Evolutionary conservation across 2,888 invertebrate genomes (phyloP).

Genomic region (Hypolimnas misippus): DNA sequence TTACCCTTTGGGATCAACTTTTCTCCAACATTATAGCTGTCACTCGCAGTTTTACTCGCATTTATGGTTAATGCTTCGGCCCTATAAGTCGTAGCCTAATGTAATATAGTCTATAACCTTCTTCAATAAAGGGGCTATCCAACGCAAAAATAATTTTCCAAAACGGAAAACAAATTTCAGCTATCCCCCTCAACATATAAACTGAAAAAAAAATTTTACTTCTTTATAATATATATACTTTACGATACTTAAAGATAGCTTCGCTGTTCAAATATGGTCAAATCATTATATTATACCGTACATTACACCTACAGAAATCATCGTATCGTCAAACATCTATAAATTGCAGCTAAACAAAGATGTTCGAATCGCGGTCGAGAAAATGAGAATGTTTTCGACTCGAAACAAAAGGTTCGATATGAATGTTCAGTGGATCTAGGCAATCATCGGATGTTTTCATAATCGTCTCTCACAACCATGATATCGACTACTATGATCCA

Average conservation of each 20-base stretch:
- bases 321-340: conserved; percentile 19
- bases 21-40: too few relatives aligned
- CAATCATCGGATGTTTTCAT: conserved; percentile 62
- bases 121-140: too few relatives aligned
- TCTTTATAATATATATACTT: too few relatives aligned
- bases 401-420: conserved; percentile 46
- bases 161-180: too few relatives aligned
- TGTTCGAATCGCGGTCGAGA: conserved; percentile 42
- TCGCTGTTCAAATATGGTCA: conserved; percentile 2
- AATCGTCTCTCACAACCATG: conserved; percentile 53
- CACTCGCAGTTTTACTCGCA: too few relatives aligned
- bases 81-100: too few relatives aligned
- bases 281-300: conserved; percentile 29
- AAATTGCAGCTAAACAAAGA: conserved; percentile 25
- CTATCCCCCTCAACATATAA: too few relatives aligned
- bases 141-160: too few relatives aligned
- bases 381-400: conserved; percentile 43
- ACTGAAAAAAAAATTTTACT: too few relatives aligned
- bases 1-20: too few relatives aligned
- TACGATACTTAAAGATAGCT: not conserved
- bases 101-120: too few relatives aligned
- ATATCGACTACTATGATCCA: conserved; percentile 48
- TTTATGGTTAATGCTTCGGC: too few relatives aligned
- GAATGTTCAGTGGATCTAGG: conserved; percentile 54
- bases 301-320: conserved; percentile 5